Conservation (phyloP, 2,797 vertebrate genomes). For the Tarsius wallacei region DNA sequence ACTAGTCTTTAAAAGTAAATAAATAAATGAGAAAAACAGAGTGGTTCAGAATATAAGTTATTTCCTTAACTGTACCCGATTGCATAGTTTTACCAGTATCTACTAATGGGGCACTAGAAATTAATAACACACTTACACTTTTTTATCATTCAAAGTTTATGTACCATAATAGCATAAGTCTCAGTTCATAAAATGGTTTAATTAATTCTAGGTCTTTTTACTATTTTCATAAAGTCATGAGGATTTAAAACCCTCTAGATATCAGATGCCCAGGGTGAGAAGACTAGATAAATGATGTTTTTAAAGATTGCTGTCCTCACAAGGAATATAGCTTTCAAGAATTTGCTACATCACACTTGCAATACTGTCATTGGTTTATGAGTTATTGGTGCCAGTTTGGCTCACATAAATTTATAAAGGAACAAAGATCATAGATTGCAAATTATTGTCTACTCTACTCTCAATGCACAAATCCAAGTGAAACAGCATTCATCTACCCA, state of each 20-base stretch:
- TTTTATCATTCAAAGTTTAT: slow-evolving; percentile 31
- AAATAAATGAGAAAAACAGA: neutral
- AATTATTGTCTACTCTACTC: neutral
- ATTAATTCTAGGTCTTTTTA: neutral
- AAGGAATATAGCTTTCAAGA: neutral
- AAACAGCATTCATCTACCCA: neutral
- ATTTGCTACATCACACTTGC: neutral
- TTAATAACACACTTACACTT: neutral
- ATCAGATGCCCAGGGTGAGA: slow-evolving; percentile 32
- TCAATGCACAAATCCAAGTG: neutral
- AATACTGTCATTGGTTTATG: slow-evolving; percentile 41
- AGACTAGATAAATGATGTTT: neutral
- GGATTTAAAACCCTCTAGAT: slow-evolving; percentile 42
- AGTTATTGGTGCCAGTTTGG: neutral
- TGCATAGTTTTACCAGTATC: neutral
- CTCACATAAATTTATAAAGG: slow-evolving; percentile 35
- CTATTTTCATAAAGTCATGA: slow-evolving; percentile 52
- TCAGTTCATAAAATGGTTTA: neutral
- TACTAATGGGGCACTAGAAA: neutral
- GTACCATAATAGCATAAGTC: slow-evolving; percentile 25
- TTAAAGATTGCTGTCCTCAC: neutral
- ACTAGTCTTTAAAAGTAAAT: no score
- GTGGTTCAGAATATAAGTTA: neutral
- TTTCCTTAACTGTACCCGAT: neutral
- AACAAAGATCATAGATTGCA: neutral